These are phyloP conservation scores for Cabera pusaria DNA, from an alignment of 2,888 invertebrate species.

Conservation along the genomic window DNA sequence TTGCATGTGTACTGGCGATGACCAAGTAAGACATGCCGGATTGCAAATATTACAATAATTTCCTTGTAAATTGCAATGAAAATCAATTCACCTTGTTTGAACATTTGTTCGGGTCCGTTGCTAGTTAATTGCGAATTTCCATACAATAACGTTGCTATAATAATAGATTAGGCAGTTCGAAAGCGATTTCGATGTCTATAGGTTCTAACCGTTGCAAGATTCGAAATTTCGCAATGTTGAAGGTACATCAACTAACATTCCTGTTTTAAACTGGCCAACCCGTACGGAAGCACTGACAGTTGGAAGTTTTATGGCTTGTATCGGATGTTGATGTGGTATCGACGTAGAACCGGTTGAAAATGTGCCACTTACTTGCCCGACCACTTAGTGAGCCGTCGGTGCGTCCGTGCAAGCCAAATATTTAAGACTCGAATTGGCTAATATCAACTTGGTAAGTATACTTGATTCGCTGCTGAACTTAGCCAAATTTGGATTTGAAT, in stretches of 20 bases:
- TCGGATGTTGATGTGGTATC: slow-evolving; percentile 29
- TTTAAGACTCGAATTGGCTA: slow-evolving; percentile 24
- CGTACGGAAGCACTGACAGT: slow-evolving; percentile 15
- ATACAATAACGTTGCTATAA: no score
- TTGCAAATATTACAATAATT: slow-evolving; percentile 24
- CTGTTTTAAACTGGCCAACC: slow-evolving; percentile 18
- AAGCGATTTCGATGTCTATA: neutral
- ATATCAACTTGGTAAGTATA: slow-evolving; percentile 19
- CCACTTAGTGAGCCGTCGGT: slow-evolving; percentile 26
- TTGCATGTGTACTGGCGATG: slow-evolving; percentile 29
- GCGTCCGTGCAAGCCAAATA: slow-evolving; percentile 14
- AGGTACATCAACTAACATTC: neutral
- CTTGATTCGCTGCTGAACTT: slow-evolving; percentile 14
- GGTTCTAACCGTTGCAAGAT: no score
- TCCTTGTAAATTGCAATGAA: slow-evolving; percentile 20
- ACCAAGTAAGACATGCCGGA: slow-evolving; percentile 20
- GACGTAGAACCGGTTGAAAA: slow-evolving; percentile 32
- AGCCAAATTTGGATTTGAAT: slow-evolving; percentile 8
- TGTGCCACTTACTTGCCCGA: slow-evolving; percentile 30
- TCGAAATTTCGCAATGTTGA: neutral
- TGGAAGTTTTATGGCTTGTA: slow-evolving; percentile 28
- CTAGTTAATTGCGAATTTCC: slow-evolving; percentile 25
- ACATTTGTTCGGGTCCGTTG: slow-evolving; percentile 17
- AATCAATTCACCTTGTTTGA: slow-evolving; percentile 22
- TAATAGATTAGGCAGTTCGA: no score